A percentile compares a stretch with the other conserved stretches of the same genome.
Conservation (phyloP, 2,113 vertebrate genomes). For the Hippocampus zosterae region DNA sequence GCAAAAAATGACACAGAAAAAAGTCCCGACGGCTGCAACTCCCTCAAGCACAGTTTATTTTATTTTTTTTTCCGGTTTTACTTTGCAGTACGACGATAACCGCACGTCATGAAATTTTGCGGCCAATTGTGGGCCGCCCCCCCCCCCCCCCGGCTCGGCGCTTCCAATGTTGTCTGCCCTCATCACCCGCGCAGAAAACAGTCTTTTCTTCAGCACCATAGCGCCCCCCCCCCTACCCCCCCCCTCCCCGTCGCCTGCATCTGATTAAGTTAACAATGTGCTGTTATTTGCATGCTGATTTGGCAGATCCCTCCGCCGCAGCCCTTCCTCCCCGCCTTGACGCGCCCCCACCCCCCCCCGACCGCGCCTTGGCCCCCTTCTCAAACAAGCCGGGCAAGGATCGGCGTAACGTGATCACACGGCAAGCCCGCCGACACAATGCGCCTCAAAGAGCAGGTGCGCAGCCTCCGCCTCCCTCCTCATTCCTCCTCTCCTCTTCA, state of each 20-base stretch:
- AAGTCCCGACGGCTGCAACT: too few species aligned
- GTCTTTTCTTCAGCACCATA: constrained; percentile 57
- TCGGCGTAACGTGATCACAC: constrained; percentile 94
- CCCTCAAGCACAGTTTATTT: too few species aligned
- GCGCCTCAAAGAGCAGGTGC: constrained; percentile 97
- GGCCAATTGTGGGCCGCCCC: background rate
- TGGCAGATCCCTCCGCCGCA: constrained; percentile 82
- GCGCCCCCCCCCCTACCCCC: constrained; percentile 78
- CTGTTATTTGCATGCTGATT: constrained; percentile 99
- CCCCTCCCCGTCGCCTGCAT: constrained; percentile 89
- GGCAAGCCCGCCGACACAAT: constrained; percentile 92
- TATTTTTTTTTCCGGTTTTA: too few species aligned
- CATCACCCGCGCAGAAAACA: background rate
- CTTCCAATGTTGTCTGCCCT: background rate
- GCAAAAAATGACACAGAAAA: too few species aligned
- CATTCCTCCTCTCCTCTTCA: constrained; percentile 71
- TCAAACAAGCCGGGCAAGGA: constrained; percentile 78
- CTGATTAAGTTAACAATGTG: constrained; percentile 99
- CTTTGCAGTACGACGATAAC: too few species aligned
- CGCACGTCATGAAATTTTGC: background rate
- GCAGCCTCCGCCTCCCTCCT: constrained; percentile 91
- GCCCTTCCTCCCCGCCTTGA: constrained; percentile 78
- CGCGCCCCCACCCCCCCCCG: constrained; percentile 73
- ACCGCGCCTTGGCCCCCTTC: constrained; percentile 65
- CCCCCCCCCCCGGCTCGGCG: constrained; percentile 63